Conservation (phyloP, 2,113 vertebrate genomes). For the Pterocles burchelli region DNA sequence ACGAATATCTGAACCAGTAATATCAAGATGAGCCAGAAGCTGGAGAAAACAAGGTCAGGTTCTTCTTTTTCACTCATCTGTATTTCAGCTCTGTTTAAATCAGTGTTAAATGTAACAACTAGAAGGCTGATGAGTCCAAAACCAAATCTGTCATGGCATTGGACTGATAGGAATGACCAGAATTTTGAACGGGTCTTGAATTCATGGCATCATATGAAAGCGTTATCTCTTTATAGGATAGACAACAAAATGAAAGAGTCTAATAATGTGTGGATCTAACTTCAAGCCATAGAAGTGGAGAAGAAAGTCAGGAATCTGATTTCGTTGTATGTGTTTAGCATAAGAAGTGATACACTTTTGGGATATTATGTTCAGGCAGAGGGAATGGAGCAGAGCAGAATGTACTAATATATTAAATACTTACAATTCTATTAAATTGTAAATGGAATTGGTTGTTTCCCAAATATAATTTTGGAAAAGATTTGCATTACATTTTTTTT, state of each 20-base stretch:
- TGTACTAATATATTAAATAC: not conserved
- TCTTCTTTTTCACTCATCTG: not conserved
- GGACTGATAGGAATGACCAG: not conserved
- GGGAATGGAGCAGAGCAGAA: not conserved
- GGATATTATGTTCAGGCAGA: not conserved
- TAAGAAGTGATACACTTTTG: not conserved
- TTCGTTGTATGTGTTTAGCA: not conserved
- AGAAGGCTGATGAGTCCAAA: not conserved
- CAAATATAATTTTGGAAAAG: slow-evolving; percentile 6
- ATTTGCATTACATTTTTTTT: not conserved
- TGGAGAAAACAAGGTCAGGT: not conserved
- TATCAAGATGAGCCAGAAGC: not conserved
- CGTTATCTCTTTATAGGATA: not conserved
- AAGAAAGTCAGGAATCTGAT: not conserved
- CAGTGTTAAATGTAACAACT: not conserved
- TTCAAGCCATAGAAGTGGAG: not conserved
- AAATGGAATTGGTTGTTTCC: not conserved
- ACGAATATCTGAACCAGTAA: not conserved
- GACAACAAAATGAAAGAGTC: not conserved
- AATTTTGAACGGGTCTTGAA: not conserved
- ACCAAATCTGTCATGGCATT: not conserved
- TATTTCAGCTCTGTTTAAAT: not conserved
- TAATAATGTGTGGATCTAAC: not conserved
- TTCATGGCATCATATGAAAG: not conserved
- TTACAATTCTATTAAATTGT: not conserved